These are phyloP conservation scores for Sorex maritimensis DNA, from an alignment of 2,797 vertebrate genomes.

Conservation along the genomic window DNA sequence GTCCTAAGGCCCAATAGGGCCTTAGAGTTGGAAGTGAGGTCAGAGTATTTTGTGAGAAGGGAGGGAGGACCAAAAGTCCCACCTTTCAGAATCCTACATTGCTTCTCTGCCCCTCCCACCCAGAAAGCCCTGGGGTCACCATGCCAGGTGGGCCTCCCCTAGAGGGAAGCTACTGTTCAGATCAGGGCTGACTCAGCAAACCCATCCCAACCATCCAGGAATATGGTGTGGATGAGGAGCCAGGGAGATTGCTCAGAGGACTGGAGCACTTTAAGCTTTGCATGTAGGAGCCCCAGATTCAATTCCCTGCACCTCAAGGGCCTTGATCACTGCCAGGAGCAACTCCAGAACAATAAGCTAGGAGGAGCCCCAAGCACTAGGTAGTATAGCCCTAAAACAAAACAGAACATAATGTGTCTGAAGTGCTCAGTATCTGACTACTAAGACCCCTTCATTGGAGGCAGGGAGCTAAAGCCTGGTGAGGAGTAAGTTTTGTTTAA, in stretches of 20 bases:
- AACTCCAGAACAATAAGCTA: no score
- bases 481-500: not conserved
- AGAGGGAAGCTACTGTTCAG: not conserved
- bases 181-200: not conserved
- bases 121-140: not conserved
- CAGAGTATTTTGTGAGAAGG: slow-evolving; percentile 37
- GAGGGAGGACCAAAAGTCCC: not conserved
- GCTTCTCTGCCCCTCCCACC: not conserved
- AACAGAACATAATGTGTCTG: no score
- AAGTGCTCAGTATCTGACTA: not conserved
- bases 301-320: no score
- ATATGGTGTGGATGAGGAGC: not conserved
- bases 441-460: not conserved
- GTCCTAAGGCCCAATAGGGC: not conserved
- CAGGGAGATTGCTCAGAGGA: no score
- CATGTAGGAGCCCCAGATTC: no score
- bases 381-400: no score
- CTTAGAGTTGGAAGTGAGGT: slow-evolving; percentile 21
- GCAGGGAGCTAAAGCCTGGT: not conserved
- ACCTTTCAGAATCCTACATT: not conserved
- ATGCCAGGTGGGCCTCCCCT: not conserved
- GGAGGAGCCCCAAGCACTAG: no score
- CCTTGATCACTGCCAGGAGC: no score
- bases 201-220: not conserved
- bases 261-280: no score